Percentiles rank a stretch among this genome's conserved stretches.
phyloP scores from a whole-genome alignment of 2,113 vertebrate species.

The Lipophrys pholis region DNA sequence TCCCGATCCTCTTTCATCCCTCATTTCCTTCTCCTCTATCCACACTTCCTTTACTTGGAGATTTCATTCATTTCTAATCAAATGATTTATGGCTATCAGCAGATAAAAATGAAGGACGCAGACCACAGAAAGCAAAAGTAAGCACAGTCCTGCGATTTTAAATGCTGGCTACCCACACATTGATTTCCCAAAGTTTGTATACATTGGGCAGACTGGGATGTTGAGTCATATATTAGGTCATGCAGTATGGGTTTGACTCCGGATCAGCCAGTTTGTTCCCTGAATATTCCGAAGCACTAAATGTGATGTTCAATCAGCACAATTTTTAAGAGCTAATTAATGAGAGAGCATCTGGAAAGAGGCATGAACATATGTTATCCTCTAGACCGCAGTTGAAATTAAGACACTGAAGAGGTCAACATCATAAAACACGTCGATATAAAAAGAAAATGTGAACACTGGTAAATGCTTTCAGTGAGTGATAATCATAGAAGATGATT shows the following conservation, averaged over 20 bases:
- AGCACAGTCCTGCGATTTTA: conserved; percentile 17
- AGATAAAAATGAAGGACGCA: conserved; percentile 16
- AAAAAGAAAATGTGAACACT: background rate
- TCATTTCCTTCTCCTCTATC: conserved; percentile 55
- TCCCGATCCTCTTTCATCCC: conserved; percentile 50
- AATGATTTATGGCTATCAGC: conserved; percentile 25
- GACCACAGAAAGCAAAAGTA: conserved; percentile 24
- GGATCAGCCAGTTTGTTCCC: conserved; percentile 19
- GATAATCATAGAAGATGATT: conserved; percentile 6
- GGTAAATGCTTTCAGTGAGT: background rate
- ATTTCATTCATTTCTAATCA: conserved; percentile 38
- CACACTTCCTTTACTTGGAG: conserved; percentile 19
- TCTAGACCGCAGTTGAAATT: conserved; percentile 56
- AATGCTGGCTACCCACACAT: conserved; percentile 10
- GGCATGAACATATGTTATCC: conserved; percentile 67
- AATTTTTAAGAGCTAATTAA: conserved; percentile 61
- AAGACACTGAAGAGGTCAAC: conserved; percentile 47
- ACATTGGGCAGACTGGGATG: conserved; percentile 1
- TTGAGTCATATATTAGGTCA: conserved; percentile 31
- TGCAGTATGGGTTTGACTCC: conserved; percentile 24
- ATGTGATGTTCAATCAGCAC: conserved; percentile 45
- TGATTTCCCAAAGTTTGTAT: conserved; percentile 40
- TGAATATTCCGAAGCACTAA: conserved; percentile 24
- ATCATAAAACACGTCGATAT: background rate
- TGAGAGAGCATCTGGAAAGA: conserved; percentile 71